Percentiles rank a stretch among this genome's conserved stretches.
These are phyloP conservation scores for Ctenopoma multispine DNA, from an alignment of 2,797 vertebrate genomes.

Conservation along the genomic window DNA sequence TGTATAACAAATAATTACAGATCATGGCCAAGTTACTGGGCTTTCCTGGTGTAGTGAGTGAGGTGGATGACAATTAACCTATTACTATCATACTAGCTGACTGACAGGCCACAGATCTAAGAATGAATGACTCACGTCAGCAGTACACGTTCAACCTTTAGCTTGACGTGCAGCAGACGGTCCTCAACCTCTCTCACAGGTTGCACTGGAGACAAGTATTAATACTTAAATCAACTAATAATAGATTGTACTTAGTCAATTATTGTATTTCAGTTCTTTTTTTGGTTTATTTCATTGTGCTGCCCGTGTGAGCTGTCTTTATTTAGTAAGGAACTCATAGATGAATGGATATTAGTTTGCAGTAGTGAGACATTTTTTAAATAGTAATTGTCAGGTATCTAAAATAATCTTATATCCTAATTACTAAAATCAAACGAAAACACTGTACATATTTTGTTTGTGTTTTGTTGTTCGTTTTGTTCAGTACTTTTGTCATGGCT, in stretches of 20 bases:
- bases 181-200: not conserved
- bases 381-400: too few relatives aligned
- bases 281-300: too few relatives aligned
- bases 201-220: not conserved
- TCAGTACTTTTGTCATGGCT: not conserved
- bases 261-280: too few relatives aligned
- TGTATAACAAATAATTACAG: conserved; percentile 33
- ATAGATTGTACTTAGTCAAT: too few relatives aligned
- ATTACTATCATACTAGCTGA: conserved; percentile 24
- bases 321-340: too few relatives aligned
- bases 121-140: conserved; percentile 2
- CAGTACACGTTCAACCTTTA: not conserved
- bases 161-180: not conserved
- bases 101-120: not conserved
- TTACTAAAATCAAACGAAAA: too few relatives aligned
- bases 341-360: too few relatives aligned
- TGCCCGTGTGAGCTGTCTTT: too few relatives aligned
- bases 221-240: too few relatives aligned
- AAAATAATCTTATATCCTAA: too few relatives aligned
- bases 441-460: too few relatives aligned
- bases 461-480: not conserved
- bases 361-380: too few relatives aligned
- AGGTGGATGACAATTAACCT: conserved; percentile 21
- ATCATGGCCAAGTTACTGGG: conserved; percentile 4
- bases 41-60: not conserved